Base-by-base conservation (phyloP, 1,140 invertebrate species). In the Acromyrmex echinatior region DNA sequence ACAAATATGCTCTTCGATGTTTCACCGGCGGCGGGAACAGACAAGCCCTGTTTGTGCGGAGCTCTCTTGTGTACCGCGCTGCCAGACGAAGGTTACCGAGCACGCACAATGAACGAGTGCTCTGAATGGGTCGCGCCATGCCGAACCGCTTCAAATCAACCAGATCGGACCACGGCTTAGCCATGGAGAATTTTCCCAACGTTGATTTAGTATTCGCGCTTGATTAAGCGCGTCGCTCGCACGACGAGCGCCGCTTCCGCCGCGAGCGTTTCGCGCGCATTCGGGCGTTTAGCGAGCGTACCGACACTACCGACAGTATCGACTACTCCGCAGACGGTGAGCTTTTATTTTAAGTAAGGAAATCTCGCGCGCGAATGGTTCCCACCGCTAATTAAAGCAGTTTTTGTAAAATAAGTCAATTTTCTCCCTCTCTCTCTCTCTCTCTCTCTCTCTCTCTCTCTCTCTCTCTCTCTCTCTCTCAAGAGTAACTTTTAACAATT, bases 1-100 rank as follows among this genome's bases (percentile, higher is more conserved):
- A 91, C 90, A 92, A 93, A 93, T 92, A 92, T 92, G 86, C 87
- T 90, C 87, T 88, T 88, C 86, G 84, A 79, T 85, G 87, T 92
- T 90, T 74, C 86, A 79, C 76, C 79, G 79, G 53, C 66, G 45
- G 63, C 51, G 45, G 51, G 45, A n/a, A 16, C 31, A 53, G 53
- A 60, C 76, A 74, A 74, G 87, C 49, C 76, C 65, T 91, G 87
- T 91, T 88, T 91, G 82, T 91, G 89, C 87, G 90, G 9, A 5
- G 45, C n/a, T 31, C 51, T 60, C 66, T 21, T 81, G 65, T 81
- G 65, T 84, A 53, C 25, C 18, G 7, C 58, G 45, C 28, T 18
- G 73, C 21, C 70, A 76, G 74, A 80, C 88, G 88, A 80, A 86
- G 87, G 87, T 81, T 89, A 89, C 88, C 87, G 70, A 68, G 63